Evolutionary conservation across 2,888 invertebrate species (phyloP).

Genomic region (Lathronympha strigana): DNA sequence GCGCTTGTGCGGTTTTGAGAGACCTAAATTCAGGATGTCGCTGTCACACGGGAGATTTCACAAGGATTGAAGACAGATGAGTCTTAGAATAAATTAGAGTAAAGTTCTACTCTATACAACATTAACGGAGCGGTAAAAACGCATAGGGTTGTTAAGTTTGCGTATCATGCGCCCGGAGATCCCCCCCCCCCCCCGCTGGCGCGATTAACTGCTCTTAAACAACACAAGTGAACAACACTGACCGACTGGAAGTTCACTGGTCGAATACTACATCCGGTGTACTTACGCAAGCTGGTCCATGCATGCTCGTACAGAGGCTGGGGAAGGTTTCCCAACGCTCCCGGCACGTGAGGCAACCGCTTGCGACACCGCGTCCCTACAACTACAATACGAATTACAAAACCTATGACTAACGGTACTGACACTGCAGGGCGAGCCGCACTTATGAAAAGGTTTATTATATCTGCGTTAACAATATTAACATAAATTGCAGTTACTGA

Average conservation of each 20-base stretch:
- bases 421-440: slow-evolving; percentile 65
- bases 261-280: slow-evolving; percentile 66
- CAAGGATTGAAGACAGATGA: slow-evolving; percentile 29
- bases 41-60: slow-evolving; percentile 44
- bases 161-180: no score
- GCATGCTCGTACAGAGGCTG: slow-evolving; percentile 62
- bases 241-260: slow-evolving; percentile 33
- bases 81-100: background rate
- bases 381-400: slow-evolving; percentile 82
- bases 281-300: slow-evolving; percentile 68
- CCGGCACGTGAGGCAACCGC: slow-evolving; percentile 78
- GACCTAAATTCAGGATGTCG: slow-evolving; percentile 71
- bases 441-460: slow-evolving; percentile 32
- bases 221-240: background rate
- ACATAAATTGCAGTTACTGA: background rate
- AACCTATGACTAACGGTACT: slow-evolving; percentile 79
- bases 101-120: background rate
- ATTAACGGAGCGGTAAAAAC: background rate
- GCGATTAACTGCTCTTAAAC: background rate
- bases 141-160: background rate
- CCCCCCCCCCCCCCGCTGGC: no score
- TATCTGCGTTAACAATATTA: slow-evolving; percentile 8
- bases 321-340: slow-evolving; percentile 81
- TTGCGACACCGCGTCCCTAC: slow-evolving; percentile 81
- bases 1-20: slow-evolving; percentile 75